Percentiles rank a stretch among this genome's conserved stretches.
phyloP scores from a whole-genome alignment of 1,140 invertebrate species.

The Stegodyphus mimosarum region DNA sequence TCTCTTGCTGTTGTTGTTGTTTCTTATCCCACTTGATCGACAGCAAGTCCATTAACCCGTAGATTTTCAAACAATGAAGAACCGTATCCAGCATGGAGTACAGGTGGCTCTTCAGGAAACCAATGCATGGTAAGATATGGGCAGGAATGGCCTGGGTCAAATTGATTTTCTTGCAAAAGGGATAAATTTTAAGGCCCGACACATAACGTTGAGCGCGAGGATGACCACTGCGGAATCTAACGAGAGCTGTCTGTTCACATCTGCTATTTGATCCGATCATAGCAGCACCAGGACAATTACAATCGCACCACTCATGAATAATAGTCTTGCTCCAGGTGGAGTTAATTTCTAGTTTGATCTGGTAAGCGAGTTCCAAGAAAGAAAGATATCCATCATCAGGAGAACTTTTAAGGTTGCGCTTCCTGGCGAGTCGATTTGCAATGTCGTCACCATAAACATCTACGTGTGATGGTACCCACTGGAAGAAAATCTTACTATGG shows the following conservation, averaged over 20 bases:
- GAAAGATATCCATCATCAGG: constrained; percentile 2
- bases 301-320: background rate
- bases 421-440: background rate
- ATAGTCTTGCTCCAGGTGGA: background rate
- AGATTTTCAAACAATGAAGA: no score
- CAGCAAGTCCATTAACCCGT: no score
- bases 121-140: background rate
- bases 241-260: background rate
- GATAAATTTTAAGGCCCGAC: background rate
- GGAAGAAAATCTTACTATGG: background rate
- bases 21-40: no score
- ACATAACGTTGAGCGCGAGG: constrained; percentile 1
- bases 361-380: background rate
- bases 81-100: background rate
- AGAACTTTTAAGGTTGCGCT: background rate
- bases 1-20: no score
- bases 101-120: background rate
- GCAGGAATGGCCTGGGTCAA: background rate
- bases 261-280: background rate
- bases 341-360: constrained; percentile 1
- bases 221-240: no score
- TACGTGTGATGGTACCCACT: background rate
- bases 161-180: background rate
- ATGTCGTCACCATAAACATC: background rate
- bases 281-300: background rate